Percentiles rank a stretch among this genome's conserved stretches.
These are phyloP conservation scores for Chrysolina haemoptera DNA, from an alignment of 2,888 invertebrate genomes.

Conservation along the genomic window DNA sequence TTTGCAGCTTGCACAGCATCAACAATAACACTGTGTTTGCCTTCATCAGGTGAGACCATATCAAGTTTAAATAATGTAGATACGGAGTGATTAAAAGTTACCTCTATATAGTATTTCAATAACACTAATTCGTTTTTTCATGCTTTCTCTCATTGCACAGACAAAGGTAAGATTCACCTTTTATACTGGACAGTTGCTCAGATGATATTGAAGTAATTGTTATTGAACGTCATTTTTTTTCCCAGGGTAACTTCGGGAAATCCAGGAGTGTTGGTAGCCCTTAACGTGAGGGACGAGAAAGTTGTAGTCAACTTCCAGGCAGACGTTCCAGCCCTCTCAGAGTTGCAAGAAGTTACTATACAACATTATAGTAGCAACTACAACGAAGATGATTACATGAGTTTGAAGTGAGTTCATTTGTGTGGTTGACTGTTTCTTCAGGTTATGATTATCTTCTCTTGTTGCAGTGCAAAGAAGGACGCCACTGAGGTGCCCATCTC, in stretches of 20 bases:
- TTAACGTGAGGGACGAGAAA: conserved; percentile 75
- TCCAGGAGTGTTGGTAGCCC: conserved; percentile 82
- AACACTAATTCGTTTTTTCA: conserved; percentile 30
- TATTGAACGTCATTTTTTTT: conserved; percentile 31
- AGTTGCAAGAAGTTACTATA: conserved; percentile 78
- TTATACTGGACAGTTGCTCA: background rate
- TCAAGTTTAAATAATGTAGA: background rate
- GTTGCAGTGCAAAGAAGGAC: conserved; percentile 74
- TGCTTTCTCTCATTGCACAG: conserved; percentile 42
- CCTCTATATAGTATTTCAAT: conserved; percentile 18
- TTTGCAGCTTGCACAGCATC: conserved; percentile 67
- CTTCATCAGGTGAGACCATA: conserved; percentile 76
- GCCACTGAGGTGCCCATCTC: conserved; percentile 75
- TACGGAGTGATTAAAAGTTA: background rate
- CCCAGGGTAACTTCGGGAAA: conserved; percentile 81
- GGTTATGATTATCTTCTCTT: conserved; percentile 44
- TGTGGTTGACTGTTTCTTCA: background rate
- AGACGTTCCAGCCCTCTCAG: conserved; percentile 65
- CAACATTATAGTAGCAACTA: conserved; percentile 73
- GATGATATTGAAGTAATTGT: no score
- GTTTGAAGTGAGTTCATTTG: conserved; percentile 67
- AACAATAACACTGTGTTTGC: conserved; percentile 75
- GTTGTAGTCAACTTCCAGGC: conserved; percentile 72
- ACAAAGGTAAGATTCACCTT: conserved; percentile 47
- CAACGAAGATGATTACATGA: conserved; percentile 64